These are phyloP conservation scores for Sarcophaga bullata DNA, from an alignment of 1,140 invertebrate genomes.

Conservation along the genomic window DNA sequence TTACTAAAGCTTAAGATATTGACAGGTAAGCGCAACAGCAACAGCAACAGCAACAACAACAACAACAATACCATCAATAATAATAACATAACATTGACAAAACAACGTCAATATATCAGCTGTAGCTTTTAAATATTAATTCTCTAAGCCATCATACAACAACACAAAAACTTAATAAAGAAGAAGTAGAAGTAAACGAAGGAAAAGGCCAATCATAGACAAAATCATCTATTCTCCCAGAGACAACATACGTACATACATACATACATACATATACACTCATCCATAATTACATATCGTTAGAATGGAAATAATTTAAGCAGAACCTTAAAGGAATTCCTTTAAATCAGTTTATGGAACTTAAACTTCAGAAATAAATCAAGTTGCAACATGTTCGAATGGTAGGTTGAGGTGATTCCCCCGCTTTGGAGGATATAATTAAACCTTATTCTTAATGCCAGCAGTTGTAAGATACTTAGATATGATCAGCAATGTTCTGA, in stretches of 20 bases:
- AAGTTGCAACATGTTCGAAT: no score
- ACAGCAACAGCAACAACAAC: constrained; percentile 27
- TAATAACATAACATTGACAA: neutral
- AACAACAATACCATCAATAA: neutral
- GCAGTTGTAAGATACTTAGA: no score
- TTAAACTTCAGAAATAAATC: no score
- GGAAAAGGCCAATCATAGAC: neutral
- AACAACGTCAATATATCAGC: constrained; percentile 4
- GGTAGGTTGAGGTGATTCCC: no score
- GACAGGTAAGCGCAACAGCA: constrained; percentile 35
- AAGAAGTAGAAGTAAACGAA: no score
- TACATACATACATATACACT: neutral
- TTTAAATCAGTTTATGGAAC: no score
- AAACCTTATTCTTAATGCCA: no score
- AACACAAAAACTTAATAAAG: neutral
- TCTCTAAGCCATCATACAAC: neutral
- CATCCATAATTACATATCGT: no score
- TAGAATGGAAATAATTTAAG: no score
- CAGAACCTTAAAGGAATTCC: no score
- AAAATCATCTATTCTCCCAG: neutral
- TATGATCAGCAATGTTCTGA: no score
- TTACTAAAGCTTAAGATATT: constrained; percentile 35
- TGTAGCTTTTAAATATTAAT: neutral
- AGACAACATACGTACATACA: neutral
- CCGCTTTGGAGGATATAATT: no score